Percentiles rank a stretch among this genome's conserved stretches.
Evolutionary conservation across 1,140 invertebrate genomes (phyloP).

Genomic region (Grapholita molesta): DNA sequence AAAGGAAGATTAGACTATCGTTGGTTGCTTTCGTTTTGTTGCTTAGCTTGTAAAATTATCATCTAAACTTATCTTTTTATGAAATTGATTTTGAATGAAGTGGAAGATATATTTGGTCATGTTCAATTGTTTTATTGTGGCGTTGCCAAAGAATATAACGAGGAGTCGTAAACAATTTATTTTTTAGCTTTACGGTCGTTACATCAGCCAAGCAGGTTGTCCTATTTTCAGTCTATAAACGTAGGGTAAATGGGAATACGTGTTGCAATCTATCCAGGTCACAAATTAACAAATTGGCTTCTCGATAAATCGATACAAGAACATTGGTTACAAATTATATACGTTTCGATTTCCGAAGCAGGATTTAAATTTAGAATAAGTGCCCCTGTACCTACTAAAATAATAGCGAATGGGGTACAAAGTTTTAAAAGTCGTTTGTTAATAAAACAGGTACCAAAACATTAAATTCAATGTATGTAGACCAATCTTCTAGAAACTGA

Average conservation of each 20-base stretch:
- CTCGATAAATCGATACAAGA: slow-evolving; percentile 18
- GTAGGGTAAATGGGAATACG: slow-evolving; percentile 2
- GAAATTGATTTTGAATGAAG: not conserved
- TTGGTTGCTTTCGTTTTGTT: not conserved
- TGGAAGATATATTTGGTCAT: not conserved
- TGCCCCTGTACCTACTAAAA: not conserved
- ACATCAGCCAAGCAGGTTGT: slow-evolving; percentile 20
- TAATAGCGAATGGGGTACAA: not conserved
- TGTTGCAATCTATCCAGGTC: slow-evolving; percentile 36
- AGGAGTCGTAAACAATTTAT: slow-evolving; percentile 25
- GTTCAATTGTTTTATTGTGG: not conserved
- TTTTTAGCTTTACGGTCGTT: slow-evolving; percentile 37
- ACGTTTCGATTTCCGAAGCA: not conserved
- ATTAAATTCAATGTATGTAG: too few species aligned
- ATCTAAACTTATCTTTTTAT: not conserved
- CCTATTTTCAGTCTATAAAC: slow-evolving; percentile 32
- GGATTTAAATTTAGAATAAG: not conserved
- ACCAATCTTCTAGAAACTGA: too few species aligned
- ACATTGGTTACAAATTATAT: slow-evolving; percentile 32
- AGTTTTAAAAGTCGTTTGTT: not conserved
- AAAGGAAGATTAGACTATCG: not conserved
- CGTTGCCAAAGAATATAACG: not conserved
- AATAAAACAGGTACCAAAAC: not conserved
- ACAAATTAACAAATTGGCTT: slow-evolving; percentile 32
- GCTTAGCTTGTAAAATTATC: not conserved